Evolutionary conservation across 1,140 invertebrate species (phyloP).

Genomic region (Trichoplusia ni): DNA sequence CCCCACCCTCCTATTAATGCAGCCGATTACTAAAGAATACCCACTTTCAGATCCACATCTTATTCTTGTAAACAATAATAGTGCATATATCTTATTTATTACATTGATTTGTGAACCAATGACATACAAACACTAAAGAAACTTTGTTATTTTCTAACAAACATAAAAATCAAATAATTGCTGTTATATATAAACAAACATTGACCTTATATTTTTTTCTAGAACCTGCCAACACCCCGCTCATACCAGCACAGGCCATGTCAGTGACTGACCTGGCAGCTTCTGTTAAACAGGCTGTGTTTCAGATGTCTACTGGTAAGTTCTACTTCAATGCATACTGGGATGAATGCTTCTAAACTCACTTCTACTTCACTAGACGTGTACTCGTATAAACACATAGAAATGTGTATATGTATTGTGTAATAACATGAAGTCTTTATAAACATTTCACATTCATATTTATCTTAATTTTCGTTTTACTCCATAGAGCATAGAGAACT

Average conservation of each 20-base stretch:
- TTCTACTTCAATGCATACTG: constrained; percentile 54
- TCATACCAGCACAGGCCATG: constrained; percentile 85
- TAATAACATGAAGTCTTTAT: not conserved
- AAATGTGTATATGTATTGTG: not conserved
- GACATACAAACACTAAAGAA: no score
- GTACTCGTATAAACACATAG: not conserved
- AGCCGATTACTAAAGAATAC: no score
- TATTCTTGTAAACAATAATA: no score
- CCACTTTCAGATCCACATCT: no score
- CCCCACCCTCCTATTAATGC: no score
- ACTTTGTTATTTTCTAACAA: not conserved
- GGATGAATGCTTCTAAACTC: not conserved
- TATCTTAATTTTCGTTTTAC: not conserved
- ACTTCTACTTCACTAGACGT: not conserved
- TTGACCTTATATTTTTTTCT: constrained; percentile 47
- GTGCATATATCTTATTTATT: no score
- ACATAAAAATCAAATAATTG: not conserved
- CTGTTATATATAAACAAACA: not conserved
- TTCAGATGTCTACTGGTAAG: constrained; percentile 88
- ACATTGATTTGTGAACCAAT: no score
- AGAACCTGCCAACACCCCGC: constrained; percentile 85
- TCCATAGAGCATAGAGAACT: constrained; percentile 84
- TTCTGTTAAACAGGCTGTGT: constrained; percentile 89
- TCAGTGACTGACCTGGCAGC: constrained; percentile 86
- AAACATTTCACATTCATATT: not conserved